Percentiles rank a stretch among this genome's conserved stretches.
Evolutionary conservation across 2,888 invertebrate genomes (phyloP).

Genomic region (Epiblema foenella): DNA sequence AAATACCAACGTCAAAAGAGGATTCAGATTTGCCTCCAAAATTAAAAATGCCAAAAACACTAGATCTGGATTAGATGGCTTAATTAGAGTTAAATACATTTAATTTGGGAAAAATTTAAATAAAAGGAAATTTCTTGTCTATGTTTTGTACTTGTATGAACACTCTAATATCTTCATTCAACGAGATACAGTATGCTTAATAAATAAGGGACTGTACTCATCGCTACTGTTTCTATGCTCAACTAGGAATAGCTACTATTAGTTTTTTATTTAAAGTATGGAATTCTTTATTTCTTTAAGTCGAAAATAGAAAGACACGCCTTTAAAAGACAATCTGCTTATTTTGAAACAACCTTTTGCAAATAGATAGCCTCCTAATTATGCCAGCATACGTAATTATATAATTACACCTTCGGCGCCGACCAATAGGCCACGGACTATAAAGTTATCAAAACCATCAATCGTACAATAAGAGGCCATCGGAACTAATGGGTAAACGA

Average conservation of each 20-base stretch:
- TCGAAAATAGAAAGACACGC: no score
- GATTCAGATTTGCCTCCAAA: not conserved
- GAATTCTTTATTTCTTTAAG: no score
- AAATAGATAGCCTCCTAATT: not conserved
- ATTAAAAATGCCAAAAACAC: not conserved
- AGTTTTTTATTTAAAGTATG: no score
- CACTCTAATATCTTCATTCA: not conserved
- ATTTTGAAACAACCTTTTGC: not conserved
- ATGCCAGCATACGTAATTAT: slow-evolving; percentile 7
- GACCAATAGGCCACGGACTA: slow-evolving; percentile 48
- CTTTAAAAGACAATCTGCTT: not conserved
- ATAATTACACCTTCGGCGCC: slow-evolving; percentile 50
- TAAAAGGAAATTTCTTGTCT: not conserved
- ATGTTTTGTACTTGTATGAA: not conserved
- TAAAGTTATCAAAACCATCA: slow-evolving; percentile 64
- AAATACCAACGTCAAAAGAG: slow-evolving; percentile 1
- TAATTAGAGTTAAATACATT: not conserved
- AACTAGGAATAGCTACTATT: no score
- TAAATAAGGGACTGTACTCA: not conserved
- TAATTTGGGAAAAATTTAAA: not conserved
- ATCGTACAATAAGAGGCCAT: slow-evolving; percentile 54
- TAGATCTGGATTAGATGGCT: no score
- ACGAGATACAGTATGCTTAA: not conserved
- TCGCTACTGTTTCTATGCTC: not conserved
- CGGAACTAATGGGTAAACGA: slow-evolving; percentile 62